These are phyloP conservation scores for Phortica magna DNA, from an alignment of 2,888 invertebrate genomes.

Conservation along the genomic window DNA sequence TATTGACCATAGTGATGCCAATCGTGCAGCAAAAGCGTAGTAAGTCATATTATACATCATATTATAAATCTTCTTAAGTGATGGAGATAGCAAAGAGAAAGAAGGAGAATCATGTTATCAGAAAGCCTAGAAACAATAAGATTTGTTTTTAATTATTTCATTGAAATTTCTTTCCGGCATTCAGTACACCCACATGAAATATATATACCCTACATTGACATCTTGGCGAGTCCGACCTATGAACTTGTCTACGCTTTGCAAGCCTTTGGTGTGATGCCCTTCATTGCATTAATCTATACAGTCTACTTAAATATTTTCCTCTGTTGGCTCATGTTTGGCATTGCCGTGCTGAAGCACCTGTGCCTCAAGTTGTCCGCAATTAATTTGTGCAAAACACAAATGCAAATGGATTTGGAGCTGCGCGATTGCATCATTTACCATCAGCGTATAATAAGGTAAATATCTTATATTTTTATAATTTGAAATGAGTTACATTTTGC, in stretches of 20 bases:
- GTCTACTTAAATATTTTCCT: slow-evolving; percentile 57
- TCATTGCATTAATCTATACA: slow-evolving; percentile 48
- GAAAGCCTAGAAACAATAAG: too few relatives aligned
- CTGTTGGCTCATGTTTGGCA: slow-evolving; percentile 55
- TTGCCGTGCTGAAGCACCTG: slow-evolving; percentile 37
- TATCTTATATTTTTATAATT: neutral
- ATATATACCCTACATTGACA: slow-evolving; percentile 44
- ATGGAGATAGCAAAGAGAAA: too few relatives aligned
- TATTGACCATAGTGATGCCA: slow-evolving; percentile 42
- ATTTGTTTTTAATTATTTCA: too few relatives aligned
- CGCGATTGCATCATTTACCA: slow-evolving; percentile 53
- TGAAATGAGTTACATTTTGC: neutral
- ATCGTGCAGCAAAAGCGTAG: slow-evolving; percentile 41
- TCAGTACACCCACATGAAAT: slow-evolving; percentile 48
- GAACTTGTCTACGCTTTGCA: slow-evolving; percentile 52
- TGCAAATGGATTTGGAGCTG: slow-evolving; percentile 43
- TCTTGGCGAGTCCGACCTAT: slow-evolving; percentile 49
- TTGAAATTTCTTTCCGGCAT: too few relatives aligned
- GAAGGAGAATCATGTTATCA: too few relatives aligned
- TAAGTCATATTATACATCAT: slow-evolving; percentile 39
- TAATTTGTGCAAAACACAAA: neutral
- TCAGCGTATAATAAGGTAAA: slow-evolving; percentile 53
- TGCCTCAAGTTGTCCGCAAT: slow-evolving; percentile 39
- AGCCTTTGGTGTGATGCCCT: slow-evolving; percentile 42
- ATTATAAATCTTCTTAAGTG: too few relatives aligned